phyloP scores from a whole-genome alignment of 2,888 invertebrate species.

The Eudemis profundana region DNA sequence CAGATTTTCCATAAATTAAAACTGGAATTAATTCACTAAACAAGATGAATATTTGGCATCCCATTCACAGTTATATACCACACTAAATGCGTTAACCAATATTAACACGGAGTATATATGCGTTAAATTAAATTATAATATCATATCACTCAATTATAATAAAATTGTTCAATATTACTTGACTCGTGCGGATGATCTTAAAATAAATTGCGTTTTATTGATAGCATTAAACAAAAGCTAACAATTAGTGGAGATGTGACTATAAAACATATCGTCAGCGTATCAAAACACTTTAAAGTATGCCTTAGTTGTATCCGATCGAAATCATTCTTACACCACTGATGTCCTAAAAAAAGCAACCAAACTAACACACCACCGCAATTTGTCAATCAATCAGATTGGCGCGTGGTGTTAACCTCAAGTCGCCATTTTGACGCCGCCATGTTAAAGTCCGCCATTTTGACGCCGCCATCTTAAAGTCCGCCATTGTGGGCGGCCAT shows the following conservation, averaged over 20 bases:
- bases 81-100: slow-evolving; percentile 63
- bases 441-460: not conserved
- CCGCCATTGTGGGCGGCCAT: too few species aligned
- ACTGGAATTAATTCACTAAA: slow-evolving; percentile 61
- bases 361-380: not conserved
- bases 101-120: slow-evolving; percentile 62
- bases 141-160: slow-evolving; percentile 63
- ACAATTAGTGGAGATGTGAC: slow-evolving; percentile 18
- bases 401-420: not conserved
- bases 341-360: not conserved
- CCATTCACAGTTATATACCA: slow-evolving; percentile 71
- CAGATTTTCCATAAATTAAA: slow-evolving; percentile 29
- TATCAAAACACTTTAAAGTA: not conserved
- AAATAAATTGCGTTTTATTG: slow-evolving; percentile 9
- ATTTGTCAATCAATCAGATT: not conserved
- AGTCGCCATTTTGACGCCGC: slow-evolving; percentile 18
- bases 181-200: slow-evolving; percentile 55
- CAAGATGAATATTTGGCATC: slow-evolving; percentile 80
- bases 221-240: slow-evolving; percentile 8
- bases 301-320: not conserved
- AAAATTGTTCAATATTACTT: slow-evolving; percentile 66
- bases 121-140: slow-evolving; percentile 52
- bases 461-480: not conserved
- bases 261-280: not conserved
- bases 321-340: not conserved